Evolutionary conservation across 2,888 invertebrate genomes (phyloP).

Genomic region (Willowsia nigromaculata): DNA sequence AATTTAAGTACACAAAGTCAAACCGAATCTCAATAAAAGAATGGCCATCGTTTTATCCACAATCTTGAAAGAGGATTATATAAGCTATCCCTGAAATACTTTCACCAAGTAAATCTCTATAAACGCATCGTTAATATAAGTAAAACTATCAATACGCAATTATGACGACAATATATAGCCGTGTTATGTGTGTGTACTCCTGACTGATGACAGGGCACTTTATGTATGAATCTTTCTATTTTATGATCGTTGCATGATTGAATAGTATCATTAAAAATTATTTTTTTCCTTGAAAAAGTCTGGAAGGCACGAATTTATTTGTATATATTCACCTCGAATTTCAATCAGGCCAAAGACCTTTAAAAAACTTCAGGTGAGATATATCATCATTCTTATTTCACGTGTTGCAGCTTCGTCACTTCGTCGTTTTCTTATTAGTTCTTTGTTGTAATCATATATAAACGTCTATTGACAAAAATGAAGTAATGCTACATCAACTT

Average conservation of each 20-base stretch:
- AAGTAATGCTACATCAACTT: neutral
- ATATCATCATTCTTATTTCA: slow-evolving; percentile 54
- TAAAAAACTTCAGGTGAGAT: slow-evolving; percentile 45
- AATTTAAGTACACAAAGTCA: slow-evolving; percentile 54
- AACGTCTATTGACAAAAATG: neutral
- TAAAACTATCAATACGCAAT: neutral
- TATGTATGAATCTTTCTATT: slow-evolving; percentile 29
- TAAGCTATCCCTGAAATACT: neutral
- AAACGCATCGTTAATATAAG: neutral
- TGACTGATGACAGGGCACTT: slow-evolving; percentile 4
- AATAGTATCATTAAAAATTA: slow-evolving; percentile 41
- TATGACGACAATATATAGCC: neutral
- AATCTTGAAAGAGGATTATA: neutral
- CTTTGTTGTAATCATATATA: neutral
- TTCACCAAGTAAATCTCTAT: neutral
- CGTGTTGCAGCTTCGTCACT: slow-evolving; percentile 50
- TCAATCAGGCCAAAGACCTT: slow-evolving; percentile 7
- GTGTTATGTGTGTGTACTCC: neutral
- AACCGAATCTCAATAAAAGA: slow-evolving; percentile 45
- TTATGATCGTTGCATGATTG: slow-evolving; percentile 40
- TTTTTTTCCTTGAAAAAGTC: slow-evolving; percentile 63
- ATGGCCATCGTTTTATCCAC: slow-evolving; percentile 16
- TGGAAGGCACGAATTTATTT: slow-evolving; percentile 73
- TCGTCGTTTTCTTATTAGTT: slow-evolving; percentile 40
- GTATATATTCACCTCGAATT: slow-evolving; percentile 64